These are phyloP conservation scores for Onthophagus sagittarius DNA, from an alignment of 2,888 invertebrate species.

Conservation along the genomic window DNA sequence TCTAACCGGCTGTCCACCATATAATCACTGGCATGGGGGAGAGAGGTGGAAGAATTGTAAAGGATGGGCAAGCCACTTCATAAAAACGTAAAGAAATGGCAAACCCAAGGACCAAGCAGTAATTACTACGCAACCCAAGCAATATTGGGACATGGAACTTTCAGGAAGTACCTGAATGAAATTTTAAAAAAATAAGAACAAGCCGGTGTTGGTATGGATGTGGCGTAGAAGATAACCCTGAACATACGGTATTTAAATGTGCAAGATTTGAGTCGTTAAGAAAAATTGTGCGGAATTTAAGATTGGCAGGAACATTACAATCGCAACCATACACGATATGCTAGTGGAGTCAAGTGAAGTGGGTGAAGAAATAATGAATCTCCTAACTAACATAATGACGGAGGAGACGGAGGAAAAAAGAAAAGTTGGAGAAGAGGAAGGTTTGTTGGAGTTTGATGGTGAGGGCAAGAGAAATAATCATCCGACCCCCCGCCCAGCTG, in stretches of 20 bases:
- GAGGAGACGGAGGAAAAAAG: background rate
- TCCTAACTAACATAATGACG: background rate
- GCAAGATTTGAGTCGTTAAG: background rate
- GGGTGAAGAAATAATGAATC: background rate
- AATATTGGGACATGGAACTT: background rate
- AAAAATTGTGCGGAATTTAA: background rate
- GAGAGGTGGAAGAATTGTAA: background rate
- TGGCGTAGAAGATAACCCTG: too few species aligned
- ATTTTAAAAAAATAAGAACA: background rate
- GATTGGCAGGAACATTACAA: background rate
- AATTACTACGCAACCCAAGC: background rate
- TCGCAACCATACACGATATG: background rate
- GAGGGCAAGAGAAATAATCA: too few species aligned
- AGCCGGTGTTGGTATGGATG: background rate
- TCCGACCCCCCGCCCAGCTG: too few species aligned
- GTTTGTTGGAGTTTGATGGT: too few species aligned
- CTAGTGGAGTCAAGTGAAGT: background rate
- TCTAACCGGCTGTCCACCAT: too few species aligned
- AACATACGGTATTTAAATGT: too few species aligned
- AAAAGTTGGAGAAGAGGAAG: background rate
- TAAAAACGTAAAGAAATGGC: background rate
- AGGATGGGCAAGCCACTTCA: background rate
- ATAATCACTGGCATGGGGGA: too few species aligned
- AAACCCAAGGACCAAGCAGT: background rate
- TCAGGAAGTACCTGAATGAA: background rate